phyloP scores from a whole-genome alignment of 2,113 vertebrate genomes.

The Siniperca knerii region DNA sequence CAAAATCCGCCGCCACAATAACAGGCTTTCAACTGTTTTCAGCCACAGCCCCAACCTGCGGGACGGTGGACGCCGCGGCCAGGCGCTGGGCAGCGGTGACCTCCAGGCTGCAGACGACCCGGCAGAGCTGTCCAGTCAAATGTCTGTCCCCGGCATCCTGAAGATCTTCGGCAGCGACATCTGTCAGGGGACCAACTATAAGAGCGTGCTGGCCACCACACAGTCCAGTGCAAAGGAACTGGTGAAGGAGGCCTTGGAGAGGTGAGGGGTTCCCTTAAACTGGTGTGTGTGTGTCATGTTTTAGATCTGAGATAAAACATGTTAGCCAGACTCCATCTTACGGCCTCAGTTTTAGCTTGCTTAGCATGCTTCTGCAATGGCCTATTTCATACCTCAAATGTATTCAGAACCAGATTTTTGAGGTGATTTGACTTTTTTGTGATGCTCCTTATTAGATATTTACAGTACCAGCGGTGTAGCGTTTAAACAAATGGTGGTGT shows the following conservation, averaged over 20 bases:
- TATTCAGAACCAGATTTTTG: no score
- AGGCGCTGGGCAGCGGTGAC: constrained; percentile 29
- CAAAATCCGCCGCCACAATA: constrained; percentile 87
- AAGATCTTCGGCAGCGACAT: constrained; percentile 87
- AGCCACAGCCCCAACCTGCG: constrained; percentile 77
- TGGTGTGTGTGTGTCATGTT: neutral
- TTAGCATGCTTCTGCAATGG: no score
- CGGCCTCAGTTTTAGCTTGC: neutral
- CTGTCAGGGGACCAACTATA: constrained; percentile 85
- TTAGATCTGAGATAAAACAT: neutral
- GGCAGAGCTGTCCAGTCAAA: constrained; percentile 81
- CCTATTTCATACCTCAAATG: no score
- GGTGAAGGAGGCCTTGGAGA: constrained; percentile 86
- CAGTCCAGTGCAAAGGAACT: constrained; percentile 84
- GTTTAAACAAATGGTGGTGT: no score
- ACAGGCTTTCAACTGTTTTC: constrained; percentile 83
- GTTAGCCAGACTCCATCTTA: neutral
- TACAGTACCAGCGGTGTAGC: no score
- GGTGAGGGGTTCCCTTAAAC: constrained; percentile 68
- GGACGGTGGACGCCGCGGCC: constrained; percentile 36
- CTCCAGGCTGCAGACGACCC: constrained; percentile 72
- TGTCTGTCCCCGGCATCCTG: constrained; percentile 84
- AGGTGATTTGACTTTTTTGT: no score
- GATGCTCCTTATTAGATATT: no score
- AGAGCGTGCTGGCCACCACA: constrained; percentile 85